Conservation (phyloP, 2,888 invertebrate species). For the Tiphia femorata region DNA sequence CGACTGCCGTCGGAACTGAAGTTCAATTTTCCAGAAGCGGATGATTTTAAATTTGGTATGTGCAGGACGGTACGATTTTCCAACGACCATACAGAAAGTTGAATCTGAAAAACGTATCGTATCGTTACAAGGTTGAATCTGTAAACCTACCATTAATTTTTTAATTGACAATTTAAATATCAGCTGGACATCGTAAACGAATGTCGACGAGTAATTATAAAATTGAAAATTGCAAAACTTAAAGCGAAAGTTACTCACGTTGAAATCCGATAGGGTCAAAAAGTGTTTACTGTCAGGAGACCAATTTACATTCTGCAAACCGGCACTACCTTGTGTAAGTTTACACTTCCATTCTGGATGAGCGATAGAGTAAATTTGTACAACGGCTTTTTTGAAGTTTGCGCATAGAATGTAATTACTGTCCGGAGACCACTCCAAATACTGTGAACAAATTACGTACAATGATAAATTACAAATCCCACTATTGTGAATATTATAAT, state of each 20-base stretch:
- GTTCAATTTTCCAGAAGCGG: slow-evolving; percentile 41
- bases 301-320: slow-evolving; percentile 70
- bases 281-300: slow-evolving; percentile 71
- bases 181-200: neutral
- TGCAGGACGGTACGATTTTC: slow-evolving; percentile 47
- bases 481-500: no score
- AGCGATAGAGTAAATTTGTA: slow-evolving; percentile 70
- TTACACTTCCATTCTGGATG: slow-evolving; percentile 72
- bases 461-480: neutral
- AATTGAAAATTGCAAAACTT: neutral
- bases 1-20: slow-evolving; percentile 53
- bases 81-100: slow-evolving; percentile 61
- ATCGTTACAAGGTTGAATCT: slow-evolving; percentile 1
- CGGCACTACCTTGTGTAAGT: slow-evolving; percentile 71
- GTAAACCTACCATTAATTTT: neutral
- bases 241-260: slow-evolving; percentile 56
- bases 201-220: neutral
- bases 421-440: slow-evolving; percentile 65
- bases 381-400: slow-evolving; percentile 53
- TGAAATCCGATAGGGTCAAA: slow-evolving; percentile 71
- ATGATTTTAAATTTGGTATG: slow-evolving; percentile 60
- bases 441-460: slow-evolving; percentile 37
- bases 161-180: no score
- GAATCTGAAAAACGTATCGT: slow-evolving; percentile 47
- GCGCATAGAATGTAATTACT: slow-evolving; percentile 62